A percentile compares a stretch with the other conserved stretches of the same genome.
Evolutionary conservation across 1,140 invertebrate species (phyloP).

Genomic region (Octopus sinensis): DNA sequence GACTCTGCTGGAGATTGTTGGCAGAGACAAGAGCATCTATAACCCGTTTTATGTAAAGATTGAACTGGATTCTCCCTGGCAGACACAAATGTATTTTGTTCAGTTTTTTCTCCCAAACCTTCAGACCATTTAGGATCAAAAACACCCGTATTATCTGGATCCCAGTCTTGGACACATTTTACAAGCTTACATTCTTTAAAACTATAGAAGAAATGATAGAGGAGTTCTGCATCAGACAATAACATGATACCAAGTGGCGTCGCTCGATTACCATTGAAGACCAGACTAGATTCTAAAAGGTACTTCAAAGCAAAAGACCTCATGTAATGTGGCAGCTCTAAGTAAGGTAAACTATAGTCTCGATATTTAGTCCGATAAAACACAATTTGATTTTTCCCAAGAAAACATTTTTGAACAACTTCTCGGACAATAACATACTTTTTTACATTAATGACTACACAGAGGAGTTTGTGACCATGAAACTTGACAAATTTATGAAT

Average conservation of each 20-base stretch:
- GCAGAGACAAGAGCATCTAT: too few species aligned
- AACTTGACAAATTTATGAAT: conserved; percentile 10
- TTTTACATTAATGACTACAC: conserved; percentile 3
- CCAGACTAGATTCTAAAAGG: neutral
- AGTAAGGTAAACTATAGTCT: conserved; percentile 5
- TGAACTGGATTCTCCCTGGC: neutral
- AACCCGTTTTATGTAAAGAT: too few species aligned
- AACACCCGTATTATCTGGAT: conserved; percentile 1
- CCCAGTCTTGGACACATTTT: neutral
- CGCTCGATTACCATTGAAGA: neutral
- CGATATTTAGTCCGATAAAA: conserved; percentile 11
- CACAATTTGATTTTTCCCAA: neutral
- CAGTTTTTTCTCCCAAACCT: neutral
- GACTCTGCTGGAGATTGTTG: neutral
- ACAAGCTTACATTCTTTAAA: neutral
- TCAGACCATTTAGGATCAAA: neutral
- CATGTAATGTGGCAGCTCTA: conserved; percentile 1
- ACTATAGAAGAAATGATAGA: conserved; percentile 12
- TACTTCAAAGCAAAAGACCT: conserved; percentile 10
- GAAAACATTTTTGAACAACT: conserved; percentile 5
- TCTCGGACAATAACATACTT: conserved; percentile 13
- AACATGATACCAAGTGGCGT: conserved; percentile 1
- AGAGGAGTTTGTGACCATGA: conserved; percentile 6
- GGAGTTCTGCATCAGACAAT: conserved; percentile 1
- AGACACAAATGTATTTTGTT: neutral